Evolutionary conservation across 2,797 vertebrate species (phyloP).

Genomic region (Acridotheres tristis): DNA sequence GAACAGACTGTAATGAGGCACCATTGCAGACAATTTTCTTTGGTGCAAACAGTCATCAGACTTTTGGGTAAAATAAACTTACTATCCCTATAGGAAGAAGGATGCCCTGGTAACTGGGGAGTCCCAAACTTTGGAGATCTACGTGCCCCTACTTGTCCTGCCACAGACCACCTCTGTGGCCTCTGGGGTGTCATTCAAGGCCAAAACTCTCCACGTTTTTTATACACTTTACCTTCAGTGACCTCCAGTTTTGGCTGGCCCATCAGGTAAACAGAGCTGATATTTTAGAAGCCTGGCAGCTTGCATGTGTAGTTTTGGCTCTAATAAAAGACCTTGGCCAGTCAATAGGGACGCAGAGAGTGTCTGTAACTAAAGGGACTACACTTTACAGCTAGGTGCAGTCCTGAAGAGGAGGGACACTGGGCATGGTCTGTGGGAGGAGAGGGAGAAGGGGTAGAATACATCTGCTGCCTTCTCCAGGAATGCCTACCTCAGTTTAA

Average conservation of each 20-base stretch:
- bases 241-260: conserved; percentile 19
- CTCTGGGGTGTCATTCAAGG: not conserved
- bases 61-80: not conserved
- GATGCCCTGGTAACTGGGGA: not conserved
- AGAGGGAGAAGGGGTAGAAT: not conserved
- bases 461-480: not conserved
- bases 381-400: not conserved
- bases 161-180: not conserved
- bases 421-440: not conserved
- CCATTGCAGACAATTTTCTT: not conserved
- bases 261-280: conserved; percentile 1
- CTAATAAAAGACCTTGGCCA: not conserved
- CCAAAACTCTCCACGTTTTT: not conserved
- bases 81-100: not conserved
- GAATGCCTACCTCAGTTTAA: not conserved
- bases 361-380: not conserved
- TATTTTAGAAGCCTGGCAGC: conserved; percentile 32
- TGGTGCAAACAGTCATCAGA: not conserved
- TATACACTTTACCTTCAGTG: not conserved
- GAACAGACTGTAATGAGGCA: not conserved
- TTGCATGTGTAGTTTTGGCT: not conserved
- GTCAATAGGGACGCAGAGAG: not conserved
- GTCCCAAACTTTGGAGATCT: not conserved
- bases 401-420: not conserved
- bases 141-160: accelerated